Base-by-base conservation (phyloP, 2,888 invertebrate genomes). In the Sthenelais limicola region DNA sequence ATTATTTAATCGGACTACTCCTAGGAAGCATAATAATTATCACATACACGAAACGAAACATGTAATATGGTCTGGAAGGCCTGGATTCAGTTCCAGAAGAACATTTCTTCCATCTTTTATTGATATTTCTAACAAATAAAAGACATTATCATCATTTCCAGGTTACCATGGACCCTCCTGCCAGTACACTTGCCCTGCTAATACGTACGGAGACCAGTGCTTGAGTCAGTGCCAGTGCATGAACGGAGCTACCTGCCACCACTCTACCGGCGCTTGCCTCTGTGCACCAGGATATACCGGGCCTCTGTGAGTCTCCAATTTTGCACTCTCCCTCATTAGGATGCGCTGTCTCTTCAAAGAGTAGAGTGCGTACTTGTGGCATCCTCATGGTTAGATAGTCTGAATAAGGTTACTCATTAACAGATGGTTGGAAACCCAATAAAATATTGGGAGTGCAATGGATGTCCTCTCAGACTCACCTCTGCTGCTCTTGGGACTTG, bases 221-320 rank as follows among this genome's bases (percentile, higher is more conserved):
- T 35, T 69, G 1, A 43, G 71, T 21, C 62, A 38, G 0, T 83
- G 83, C 78, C 76, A 69, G 82, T 82, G 82, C 73, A 72, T 78
- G 33, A 81, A 82, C 70, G 77, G 75, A 2, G 81, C 73, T n/a
- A 73, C 75, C 12, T 82, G 82, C 74, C 76, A 77, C 51, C 54
- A 72, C 0, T 69, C 43, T 4, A 79, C 79, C 30, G 82, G 82
- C 12, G 30, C 73, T 2, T 82, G 82, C 67, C 58, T 49, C 7
- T 82, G 82, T 78, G 76, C 74, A 62, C 78, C 82, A 18, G 82
- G 82, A n/a, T 82, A 77, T 24, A 79, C 79, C 72, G 81, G 82
- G 15, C 71, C 71, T 3, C 48, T 71, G 71, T 71, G 33, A 58
- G 71, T 71, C n/a, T 5, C 9, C 51, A 51, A 51, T 7, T n/a